Evolutionary conservation across 2,888 invertebrate species (phyloP).

Genomic region (Aleiodes alternator): DNA sequence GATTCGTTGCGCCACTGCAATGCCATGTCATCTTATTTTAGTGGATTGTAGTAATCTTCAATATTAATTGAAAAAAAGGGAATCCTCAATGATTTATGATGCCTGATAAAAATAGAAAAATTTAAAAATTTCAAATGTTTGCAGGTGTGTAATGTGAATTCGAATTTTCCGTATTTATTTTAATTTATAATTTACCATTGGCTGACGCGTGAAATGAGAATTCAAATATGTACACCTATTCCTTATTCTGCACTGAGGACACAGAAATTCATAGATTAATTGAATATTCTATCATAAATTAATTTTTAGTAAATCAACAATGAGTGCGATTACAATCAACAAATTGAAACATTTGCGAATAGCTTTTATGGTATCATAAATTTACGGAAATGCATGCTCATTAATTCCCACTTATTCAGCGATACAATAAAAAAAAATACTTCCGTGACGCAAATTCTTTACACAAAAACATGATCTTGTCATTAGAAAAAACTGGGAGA

Average conservation of each 20-base stretch:
- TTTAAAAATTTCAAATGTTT: not conserved
- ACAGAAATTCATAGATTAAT: not conserved
- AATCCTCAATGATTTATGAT: not conserved
- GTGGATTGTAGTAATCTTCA: not conserved
- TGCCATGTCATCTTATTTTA: constrained; percentile 89
- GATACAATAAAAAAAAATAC: not conserved
- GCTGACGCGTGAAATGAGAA: too few relatives aligned
- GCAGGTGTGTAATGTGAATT: not conserved
- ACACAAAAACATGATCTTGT: not conserved
- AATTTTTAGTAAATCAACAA: not conserved
- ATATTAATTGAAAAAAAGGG: not conserved
- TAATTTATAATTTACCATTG: too few relatives aligned
- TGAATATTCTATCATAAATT: not conserved
- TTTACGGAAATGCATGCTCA: not conserved
- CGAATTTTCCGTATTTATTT: not conserved
- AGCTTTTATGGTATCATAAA: not conserved
- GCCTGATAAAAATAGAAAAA: constrained; percentile 20
- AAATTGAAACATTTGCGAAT: too few relatives aligned
- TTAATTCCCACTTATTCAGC: too few relatives aligned
- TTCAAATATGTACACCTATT: too few relatives aligned
- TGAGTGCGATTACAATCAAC: not conserved
- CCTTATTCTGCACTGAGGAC: too few relatives aligned
- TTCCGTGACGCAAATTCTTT: not conserved
- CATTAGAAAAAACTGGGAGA: too few relatives aligned
- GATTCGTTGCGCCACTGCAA: constrained; percentile 89